Base-by-base conservation (phyloP, 2,888 invertebrate genomes). In the Lissocephala sabroskyi region DNA sequence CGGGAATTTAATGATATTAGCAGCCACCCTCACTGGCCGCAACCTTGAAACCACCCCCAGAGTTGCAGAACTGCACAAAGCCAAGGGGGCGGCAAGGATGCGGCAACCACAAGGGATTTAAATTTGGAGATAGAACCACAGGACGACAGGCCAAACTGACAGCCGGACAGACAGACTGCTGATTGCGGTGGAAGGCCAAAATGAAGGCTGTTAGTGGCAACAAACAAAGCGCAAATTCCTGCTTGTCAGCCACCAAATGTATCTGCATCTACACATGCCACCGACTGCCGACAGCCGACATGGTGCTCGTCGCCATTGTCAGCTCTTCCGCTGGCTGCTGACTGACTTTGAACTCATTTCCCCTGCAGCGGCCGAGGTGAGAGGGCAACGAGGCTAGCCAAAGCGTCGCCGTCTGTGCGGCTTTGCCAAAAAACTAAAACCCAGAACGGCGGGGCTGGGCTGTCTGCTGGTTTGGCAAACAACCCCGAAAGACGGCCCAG, bases 71-170 rank as follows among this genome's bases (percentile, higher is more conserved):
- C 11, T 33, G 33, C 13, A 33, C 13, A 33, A 11, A 23, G 45
- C 54, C 71, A 65, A 59, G 41, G 45, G n/a, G n/a, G 56, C 29
- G 68, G 62, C 70, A 75, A 70, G 56, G 54, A 55, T 47, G 74
- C 49, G 35, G 35, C 35, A 62, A 43, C 66, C 66, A 52, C 76
- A 71, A 52, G 73, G 75, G 79, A 68, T 68, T 68, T 75, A 76
- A 78, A 68, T 78, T 68, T 78, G 55, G 23, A 77, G 78, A 67
- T 67, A 67, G 51, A 54, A 29, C 23, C 51, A 49, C 43, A 58
- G 53, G 46, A 41, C 56, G 26, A n/a, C 26, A 26, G 26, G 4
- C 23, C 23, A 23, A 23, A 7, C 23, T 23, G 23, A 5, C 26
- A 26, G 26, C 9, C 30, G 3, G 5, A 7, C 30, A 30, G 30